These are phyloP conservation scores for Diorhabda elongata DNA, from an alignment of 1,140 invertebrate genomes.

Conservation along the genomic window DNA sequence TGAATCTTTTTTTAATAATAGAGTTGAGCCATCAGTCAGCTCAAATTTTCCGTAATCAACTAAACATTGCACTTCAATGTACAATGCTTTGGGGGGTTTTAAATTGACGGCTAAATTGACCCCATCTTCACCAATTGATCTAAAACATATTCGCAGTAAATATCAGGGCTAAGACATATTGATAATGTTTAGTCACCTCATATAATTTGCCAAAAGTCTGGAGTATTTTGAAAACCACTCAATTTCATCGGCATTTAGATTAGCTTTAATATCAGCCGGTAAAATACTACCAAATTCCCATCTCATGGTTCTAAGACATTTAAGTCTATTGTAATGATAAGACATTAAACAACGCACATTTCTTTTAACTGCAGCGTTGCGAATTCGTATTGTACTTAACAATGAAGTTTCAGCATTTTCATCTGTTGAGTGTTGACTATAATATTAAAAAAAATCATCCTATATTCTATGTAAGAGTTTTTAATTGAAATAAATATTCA, in stretches of 20 bases:
- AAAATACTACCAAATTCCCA: constrained; percentile 93
- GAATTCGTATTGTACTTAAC: constrained; percentile 67
- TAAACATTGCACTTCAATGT: constrained; percentile 86
- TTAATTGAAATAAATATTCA: too few species aligned
- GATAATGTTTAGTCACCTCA: constrained; percentile 53
- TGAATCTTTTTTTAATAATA: constrained; percentile 87
- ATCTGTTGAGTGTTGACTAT: constrained; percentile 49
- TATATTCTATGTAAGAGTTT: too few species aligned
- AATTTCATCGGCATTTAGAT: constrained; percentile 76
- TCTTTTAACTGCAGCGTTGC: constrained; percentile 79
- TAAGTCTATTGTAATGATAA: constrained; percentile 82
- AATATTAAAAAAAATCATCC: constrained; percentile 4
- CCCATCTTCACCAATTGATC: constrained; percentile 69
- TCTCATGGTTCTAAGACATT: constrained; percentile 73
- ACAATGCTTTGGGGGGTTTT: constrained; percentile 88
- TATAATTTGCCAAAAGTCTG: constrained; percentile 80
- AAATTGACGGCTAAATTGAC: constrained; percentile 85
- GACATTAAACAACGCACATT: constrained; percentile 87
- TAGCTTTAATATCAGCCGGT: constrained; percentile 76
- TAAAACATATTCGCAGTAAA: not conserved
- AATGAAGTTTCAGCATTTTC: constrained; percentile 48
- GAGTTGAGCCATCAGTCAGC: constrained; percentile 84
- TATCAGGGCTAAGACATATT: not conserved
- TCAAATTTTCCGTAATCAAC: constrained; percentile 91
- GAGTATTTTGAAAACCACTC: constrained; percentile 88